Conservation (phyloP, 1,140 invertebrate genomes). For the Bombus breviceps region DNA sequence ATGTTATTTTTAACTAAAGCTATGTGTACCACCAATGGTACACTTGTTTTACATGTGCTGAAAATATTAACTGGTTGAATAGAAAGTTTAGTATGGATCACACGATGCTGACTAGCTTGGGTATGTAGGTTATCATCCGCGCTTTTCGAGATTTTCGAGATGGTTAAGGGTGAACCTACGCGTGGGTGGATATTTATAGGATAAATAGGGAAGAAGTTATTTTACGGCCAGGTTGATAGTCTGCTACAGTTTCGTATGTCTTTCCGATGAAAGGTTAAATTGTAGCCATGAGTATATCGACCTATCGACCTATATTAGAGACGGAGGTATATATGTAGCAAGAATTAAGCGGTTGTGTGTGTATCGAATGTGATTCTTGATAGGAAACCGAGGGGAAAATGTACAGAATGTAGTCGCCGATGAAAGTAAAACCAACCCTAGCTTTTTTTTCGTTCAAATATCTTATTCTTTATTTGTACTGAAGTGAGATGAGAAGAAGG, state of each 20-base stretch:
- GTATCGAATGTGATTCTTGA: background rate
- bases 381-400: background rate
- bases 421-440: background rate
- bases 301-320: slow-evolving; percentile 41
- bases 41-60: background rate
- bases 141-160: background rate
- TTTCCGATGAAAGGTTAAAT: slow-evolving; percentile 26
- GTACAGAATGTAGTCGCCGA: background rate
- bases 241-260: background rate
- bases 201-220: slow-evolving; percentile 1
- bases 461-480: background rate
- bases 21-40: background rate
- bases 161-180: background rate
- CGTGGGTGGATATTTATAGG: slow-evolving; percentile 3
- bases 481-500: background rate
- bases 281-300: slow-evolving; percentile 47
- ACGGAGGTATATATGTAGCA: background rate
- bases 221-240: background rate
- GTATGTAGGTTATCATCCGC: background rate
- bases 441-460: background rate
- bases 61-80: background rate
- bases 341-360: slow-evolving; percentile 1
- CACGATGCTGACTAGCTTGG: background rate
- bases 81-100: background rate
- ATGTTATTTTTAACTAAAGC: background rate